Base-by-base conservation (phyloP, 1,140 invertebrate species). In the Batillaria attramentaria region DNA sequence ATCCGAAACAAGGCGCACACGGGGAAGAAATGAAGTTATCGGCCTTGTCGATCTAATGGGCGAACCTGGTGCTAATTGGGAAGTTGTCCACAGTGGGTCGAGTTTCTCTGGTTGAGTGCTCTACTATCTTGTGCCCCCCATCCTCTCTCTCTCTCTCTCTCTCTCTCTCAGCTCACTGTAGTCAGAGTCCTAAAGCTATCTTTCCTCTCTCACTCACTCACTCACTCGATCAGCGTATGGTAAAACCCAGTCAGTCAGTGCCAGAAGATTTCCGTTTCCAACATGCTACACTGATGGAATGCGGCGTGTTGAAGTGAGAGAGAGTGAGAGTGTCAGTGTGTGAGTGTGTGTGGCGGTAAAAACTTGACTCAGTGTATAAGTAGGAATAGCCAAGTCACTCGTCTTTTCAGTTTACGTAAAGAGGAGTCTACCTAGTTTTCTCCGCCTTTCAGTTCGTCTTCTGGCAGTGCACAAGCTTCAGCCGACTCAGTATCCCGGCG, bases 11-110 rank as follows among this genome's bases (percentile, higher is more conserved):
- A 20, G 24, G 24, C 57, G 24, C 31, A 60, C 57, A 60, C 24
- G 5, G 31, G 8, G 57, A 60, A 60, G 57, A 28, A 60, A 60
- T 60, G 57, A 28, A 60, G 57, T 60, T 60, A 60, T 60, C 57
- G 24, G 20, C n/a, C n/a, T 4, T 28, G 57, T 60, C 57, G 57
- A 60, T 60, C 57, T 6, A n/a, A 60, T n/a, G n/a, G 57, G 57
- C 57, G 24, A 28, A 60, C 57, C 24, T 60, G 57, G 8, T 4
- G 57, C 57, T 60, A 60, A 60, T 60, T 60, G 57, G 57, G 57
- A 60, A 60, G 57, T n/a, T 60, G 57, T 60, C 57, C 57, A 60
- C 57, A n/a, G 6, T 4, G 57, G 4, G 57, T 60, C 57, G 24
- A 28, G 24, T 60, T 60, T 60, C 57, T 60, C 8, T n/a, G n/a